Evolutionary conservation across 2,113 vertebrate species (phyloP), one percentile per base, ranked within the genome.

Genomic region (Catharus bicknelli): DNA sequence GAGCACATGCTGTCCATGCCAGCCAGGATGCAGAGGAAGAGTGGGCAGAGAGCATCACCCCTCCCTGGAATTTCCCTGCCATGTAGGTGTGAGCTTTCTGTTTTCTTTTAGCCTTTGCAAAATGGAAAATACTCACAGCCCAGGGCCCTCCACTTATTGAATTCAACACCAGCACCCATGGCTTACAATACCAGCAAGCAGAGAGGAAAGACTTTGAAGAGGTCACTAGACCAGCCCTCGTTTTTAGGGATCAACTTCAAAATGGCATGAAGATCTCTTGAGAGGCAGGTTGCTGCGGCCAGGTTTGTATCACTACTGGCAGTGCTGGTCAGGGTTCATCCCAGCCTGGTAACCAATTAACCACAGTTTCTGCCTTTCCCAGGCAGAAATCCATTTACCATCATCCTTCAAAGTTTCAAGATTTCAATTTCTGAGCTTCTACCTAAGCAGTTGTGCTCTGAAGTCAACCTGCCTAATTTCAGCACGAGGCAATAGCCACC

Each of bases 61-160:
- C 20, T 68, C 22, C 40, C 7, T 32, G 29, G 19, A 5, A 9
- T 25, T 68, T 53, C 27, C 13, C 47, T 18, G 20, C 17, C 22
- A 4, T 1, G 0, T 36, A 27, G 19, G 25, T 32, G 32, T 34
- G 30, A 70, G 34, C 4, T 43, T 55, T 5, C 5, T 30, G 25
- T 32, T 51, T 81, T 64, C 45, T 73, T 86, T 30, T 0, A 0
- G 15, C 70, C 63, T 47, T 45, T 72, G 53, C 0, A 0, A 68
- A 58, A 22, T 16, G 6, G 34, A 55, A 77, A 81, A 55, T 8
- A 38, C 7, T 3, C 15, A 3, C 17, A 32, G 13, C 13, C 17
- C 25, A 55, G 6, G 1, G 1, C 13, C 16, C 55, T 5, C 10
- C 8, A 22, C 16, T 51, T 0, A 0, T 20, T 77, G 50, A 16